Evolutionary conservation across 2,888 invertebrate species (phyloP), one percentile per base, ranked within the genome.

Genomic region (Molanna angustata): DNA sequence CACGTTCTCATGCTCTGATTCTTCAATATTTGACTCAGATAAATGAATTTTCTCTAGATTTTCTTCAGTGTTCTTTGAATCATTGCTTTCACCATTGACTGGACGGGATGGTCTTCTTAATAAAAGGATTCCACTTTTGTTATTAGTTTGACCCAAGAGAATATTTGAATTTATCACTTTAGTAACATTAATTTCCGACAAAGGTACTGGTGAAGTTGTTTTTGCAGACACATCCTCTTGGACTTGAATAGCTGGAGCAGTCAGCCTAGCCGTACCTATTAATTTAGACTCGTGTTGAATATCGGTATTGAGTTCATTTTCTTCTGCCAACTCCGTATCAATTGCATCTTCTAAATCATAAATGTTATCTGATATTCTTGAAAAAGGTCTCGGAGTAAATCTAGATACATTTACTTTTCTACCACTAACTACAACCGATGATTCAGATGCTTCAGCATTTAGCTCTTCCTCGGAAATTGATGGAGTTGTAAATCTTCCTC

Each of bases 11-110:
- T 76, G 74, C 62, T 74, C 75, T 60, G 74, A 71, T 59, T 74
- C 75, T 63, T 68, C 74, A 54, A 75, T 72, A n/a, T 74, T 69
- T 64, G 71, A 74, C 65, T 76, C 77, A n/a, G 77, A 77, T 35
- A 76, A 63, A 48, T 67, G 66, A 56, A 76, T 76, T 55, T 74
- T 47, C 47, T 59, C 68, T 50, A 75, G 73, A 21, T 64, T 57
- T 54, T 71, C 72, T 14, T 70, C 69, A 20, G 68, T 69, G 39
- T 69, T 67, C 20, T 16, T 52, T 22, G 32, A 20, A 20, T 41
- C 40, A 21, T 17, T 47, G 9, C 62, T 63, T 49, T 65, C 60
- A 48, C 54, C 64, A 21, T 61, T 59, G 9, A 39, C 20, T 64
- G 62, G 56, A 70, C 73, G 61, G 49, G n/a, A 66, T 56, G 19